Evolutionary conservation across 1,140 invertebrate species (phyloP).

Genomic region (Piezodorus guildinii): DNA sequence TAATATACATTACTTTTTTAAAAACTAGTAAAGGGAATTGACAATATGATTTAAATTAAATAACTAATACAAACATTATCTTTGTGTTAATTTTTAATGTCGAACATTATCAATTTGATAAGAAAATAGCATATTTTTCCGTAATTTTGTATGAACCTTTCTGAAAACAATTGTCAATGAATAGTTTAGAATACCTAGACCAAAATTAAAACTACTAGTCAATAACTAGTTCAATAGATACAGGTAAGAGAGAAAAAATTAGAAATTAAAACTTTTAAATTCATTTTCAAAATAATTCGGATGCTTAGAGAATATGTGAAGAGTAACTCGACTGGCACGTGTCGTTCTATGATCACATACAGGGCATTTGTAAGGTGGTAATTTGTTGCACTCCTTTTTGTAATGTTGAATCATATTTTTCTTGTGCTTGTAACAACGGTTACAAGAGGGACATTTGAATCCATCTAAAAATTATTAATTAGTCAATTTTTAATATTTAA

Average conservation of each 20-base stretch:
- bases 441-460: neutral
- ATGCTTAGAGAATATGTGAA: constrained; percentile 24
- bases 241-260: neutral
- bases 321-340: constrained; percentile 27
- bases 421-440: neutral
- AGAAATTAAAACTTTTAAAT: neutral
- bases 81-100: no score
- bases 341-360: constrained; percentile 30
- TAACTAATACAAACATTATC: no score
- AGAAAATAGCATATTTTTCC: no score
- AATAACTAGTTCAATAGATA: no score
- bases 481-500: neutral
- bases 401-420: constrained; percentile 32
- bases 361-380: constrained; percentile 26
- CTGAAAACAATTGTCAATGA: no score
- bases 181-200: no score
- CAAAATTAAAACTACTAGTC: no score
- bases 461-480: neutral
- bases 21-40: no score
- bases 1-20: no score
- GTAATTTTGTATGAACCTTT: no score
- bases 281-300: neutral
- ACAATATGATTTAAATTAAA: no score
- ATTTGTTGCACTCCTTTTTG: constrained; percentile 29
- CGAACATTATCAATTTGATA: no score